Conservation (phyloP, 1,140 invertebrate genomes). For the Plectrocnemia conspersa region DNA sequence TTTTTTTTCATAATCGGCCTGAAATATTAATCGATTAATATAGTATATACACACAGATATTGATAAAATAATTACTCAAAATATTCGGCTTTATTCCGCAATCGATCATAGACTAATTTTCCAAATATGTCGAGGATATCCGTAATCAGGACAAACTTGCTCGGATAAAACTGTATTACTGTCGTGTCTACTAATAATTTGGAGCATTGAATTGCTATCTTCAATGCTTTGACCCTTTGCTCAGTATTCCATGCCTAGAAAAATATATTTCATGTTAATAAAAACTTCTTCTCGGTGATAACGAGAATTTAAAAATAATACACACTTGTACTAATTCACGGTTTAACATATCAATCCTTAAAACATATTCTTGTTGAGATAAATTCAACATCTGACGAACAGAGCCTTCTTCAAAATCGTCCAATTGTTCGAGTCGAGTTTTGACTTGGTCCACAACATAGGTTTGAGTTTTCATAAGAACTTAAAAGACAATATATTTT, state of each 20-base stretch:
- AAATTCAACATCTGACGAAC: constrained; percentile 84
- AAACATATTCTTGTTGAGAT: constrained; percentile 87
- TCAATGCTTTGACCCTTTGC: constrained; percentile 91
- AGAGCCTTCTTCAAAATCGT: constrained; percentile 89
- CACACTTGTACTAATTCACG: constrained; percentile 70
- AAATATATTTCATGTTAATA: constrained; percentile 12
- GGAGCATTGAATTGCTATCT: constrained; percentile 95
- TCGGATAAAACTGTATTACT: constrained; percentile 93
- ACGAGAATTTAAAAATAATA: constrained; percentile 10
- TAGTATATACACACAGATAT: not conserved
- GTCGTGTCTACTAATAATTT: constrained; percentile 85
- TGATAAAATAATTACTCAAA: constrained; percentile 46
- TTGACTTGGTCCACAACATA: constrained; percentile 85
- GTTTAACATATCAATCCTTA: constrained; percentile 83
- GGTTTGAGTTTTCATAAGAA: constrained; percentile 71
- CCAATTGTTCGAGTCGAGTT: constrained; percentile 86
- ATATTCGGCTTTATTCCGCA: constrained; percentile 74
- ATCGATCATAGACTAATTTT: constrained; percentile 81
- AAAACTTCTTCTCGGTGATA: constrained; percentile 5
- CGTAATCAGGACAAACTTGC: constrained; percentile 94
- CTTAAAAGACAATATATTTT: constrained; percentile 39
- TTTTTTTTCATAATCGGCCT: constrained; percentile 52
- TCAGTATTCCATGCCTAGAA: constrained; percentile 83
- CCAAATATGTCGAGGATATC: constrained; percentile 96
- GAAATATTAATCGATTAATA: constrained; percentile 26